These are phyloP conservation scores for Hydraecia micacea DNA, from an alignment of 2,888 invertebrate species.

Conservation along the genomic window DNA sequence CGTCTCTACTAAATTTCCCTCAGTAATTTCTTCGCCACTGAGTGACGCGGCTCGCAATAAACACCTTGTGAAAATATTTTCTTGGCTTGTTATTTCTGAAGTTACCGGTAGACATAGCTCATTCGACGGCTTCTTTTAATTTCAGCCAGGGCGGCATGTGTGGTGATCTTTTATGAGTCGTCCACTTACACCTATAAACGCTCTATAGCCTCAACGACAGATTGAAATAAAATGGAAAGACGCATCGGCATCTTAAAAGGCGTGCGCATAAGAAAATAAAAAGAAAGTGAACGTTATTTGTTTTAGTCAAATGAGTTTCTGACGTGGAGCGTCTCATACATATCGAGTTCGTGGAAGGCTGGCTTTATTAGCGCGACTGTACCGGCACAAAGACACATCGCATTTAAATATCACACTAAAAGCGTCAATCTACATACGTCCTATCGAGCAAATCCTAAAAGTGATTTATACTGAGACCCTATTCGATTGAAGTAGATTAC, in stretches of 20 bases:
- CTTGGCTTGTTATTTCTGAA: constrained; percentile 53
- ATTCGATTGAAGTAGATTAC: constrained; percentile 90
- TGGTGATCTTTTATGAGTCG: constrained; percentile 59
- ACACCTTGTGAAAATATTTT: constrained; percentile 58
- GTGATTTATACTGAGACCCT: constrained; percentile 89
- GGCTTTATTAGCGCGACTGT: constrained; percentile 85
- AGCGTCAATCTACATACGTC: constrained; percentile 89
- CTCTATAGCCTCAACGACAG: constrained; percentile 69
- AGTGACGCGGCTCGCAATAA: constrained; percentile 55
- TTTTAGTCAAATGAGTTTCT: constrained; percentile 89
- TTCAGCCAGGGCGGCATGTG: constrained; percentile 54
- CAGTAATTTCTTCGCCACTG: constrained; percentile 41
- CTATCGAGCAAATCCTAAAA: constrained; percentile 88
- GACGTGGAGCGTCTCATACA: constrained; percentile 81
- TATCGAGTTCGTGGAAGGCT: constrained; percentile 78
- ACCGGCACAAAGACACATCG: constrained; percentile 83
- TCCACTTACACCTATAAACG: constrained; percentile 58
- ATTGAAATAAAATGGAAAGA: constrained; percentile 78
- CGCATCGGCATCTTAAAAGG: constrained; percentile 82
- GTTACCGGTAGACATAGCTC: constrained; percentile 47
- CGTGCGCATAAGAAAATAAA: constrained; percentile 80
- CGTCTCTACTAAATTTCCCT: constrained; percentile 37
- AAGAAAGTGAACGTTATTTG: constrained; percentile 84
- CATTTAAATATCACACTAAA: constrained; percentile 89
- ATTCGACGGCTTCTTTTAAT: constrained; percentile 61